Evolutionary conservation across 2,888 invertebrate genomes (phyloP).

Genomic region (Dioctria rufipes): DNA sequence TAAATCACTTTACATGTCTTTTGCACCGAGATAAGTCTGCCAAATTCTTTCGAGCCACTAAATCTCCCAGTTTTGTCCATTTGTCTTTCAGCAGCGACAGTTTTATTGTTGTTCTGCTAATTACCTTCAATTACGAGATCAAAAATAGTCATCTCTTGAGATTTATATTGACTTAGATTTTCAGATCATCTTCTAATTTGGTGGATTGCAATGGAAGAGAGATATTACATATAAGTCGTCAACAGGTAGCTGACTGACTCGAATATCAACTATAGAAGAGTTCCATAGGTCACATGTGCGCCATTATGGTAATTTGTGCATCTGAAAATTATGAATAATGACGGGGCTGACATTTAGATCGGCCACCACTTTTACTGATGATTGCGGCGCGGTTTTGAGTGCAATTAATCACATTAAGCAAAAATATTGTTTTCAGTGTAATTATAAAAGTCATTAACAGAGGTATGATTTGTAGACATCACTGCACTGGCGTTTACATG

Average conservation of each 20-base stretch:
- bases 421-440: background rate
- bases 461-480: too few species aligned
- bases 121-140: slow-evolving; percentile 56
- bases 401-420: background rate
- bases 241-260: background rate
- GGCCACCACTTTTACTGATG: background rate
- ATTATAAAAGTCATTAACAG: background rate
- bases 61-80: slow-evolving; percentile 29
- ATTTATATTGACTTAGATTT: slow-evolving; percentile 49
- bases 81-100: slow-evolving; percentile 50
- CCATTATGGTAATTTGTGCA: background rate
- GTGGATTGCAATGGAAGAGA: background rate
- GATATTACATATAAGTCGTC: background rate
- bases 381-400: background rate
- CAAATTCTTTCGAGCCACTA: slow-evolving; percentile 18
- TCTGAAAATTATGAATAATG: background rate
- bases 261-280: background rate
- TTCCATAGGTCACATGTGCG: too few species aligned
- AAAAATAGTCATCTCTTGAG: slow-evolving; percentile 52
- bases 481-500: too few species aligned
- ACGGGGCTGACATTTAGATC: background rate
- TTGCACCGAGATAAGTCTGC: background rate
- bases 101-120: slow-evolving; percentile 59
- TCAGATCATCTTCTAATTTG: background rate
- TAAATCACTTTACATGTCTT: too few species aligned